Evolutionary conservation across 1,140 invertebrate genomes (phyloP), one percentile per base, ranked within the genome.

Genomic region (Drosophila obscura): DNA sequence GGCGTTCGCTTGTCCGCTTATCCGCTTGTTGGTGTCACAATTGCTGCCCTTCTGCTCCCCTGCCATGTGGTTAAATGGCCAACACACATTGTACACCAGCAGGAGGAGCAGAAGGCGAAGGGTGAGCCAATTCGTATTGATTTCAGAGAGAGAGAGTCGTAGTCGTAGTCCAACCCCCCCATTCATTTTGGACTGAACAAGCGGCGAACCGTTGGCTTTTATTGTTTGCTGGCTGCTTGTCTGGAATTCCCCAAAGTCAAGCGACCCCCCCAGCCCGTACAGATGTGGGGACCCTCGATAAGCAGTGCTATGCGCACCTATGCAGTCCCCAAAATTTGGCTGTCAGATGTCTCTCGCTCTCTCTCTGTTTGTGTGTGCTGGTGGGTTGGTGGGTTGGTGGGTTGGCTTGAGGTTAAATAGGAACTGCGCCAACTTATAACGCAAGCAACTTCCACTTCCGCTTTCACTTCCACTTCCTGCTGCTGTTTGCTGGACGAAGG

Each of bases 341-440:
- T 68, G 55, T 73, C 61, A 24, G 59, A 9, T 24, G 26, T 44
- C 35, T 44, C 44, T 48, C 35, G 22, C 8, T 26, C 9, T n/a
- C 13, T 39, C 39, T 55, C 68, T 76, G 65, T 72, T 16, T 60
- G 72, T 77, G 73, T 65, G 56, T 24, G 22, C 1, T 16, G 16
- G 19, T 19, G 19, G 0, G 22, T 24, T n/a, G n/a, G n/a, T n/a
- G n/a, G n/a, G n/a, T 62, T 78, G 55, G 48, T 58, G 64, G 61
- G 48, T 48, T 65, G 62, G 61, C 73, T 53, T 64, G 59, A 74
- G 69, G 71, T 75, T 79, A 72, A 82, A 75, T 83, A 63, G 71
- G 64, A 82, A 83, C 73, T 81, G 46, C 45, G 79, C 59, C 79
- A 82, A 81, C 80, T 82, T 82, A 75, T 83, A 78, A 79, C 61